A percentile compares a stretch with the other conserved stretches of the same genome.
Conservation (phyloP, 1,140 invertebrate species). For the Drosophila nasuta region DNA sequence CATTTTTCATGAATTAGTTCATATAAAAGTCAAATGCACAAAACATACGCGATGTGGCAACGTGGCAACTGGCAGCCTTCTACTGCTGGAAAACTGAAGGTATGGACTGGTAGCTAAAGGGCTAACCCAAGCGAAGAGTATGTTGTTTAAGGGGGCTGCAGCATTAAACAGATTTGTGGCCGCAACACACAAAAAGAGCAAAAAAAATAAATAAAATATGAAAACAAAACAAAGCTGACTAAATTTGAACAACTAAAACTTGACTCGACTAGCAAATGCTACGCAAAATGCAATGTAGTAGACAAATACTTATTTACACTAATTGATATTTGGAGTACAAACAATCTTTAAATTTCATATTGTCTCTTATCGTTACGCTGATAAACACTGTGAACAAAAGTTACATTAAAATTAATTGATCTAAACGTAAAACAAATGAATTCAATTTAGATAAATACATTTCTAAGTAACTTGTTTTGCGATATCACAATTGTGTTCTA, state of each 20-base stretch:
- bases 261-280: slow-evolving; percentile 4
- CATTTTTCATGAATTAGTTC: slow-evolving; percentile 83
- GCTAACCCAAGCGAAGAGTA: slow-evolving; percentile 19
- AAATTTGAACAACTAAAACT: slow-evolving; percentile 3
- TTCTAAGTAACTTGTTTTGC: neutral
- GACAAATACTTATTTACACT: neutral
- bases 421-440: neutral
- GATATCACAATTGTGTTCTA: neutral
- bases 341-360: too few relatives aligned
- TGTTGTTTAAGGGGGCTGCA: slow-evolving; percentile 7
- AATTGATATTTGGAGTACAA: too few relatives aligned
- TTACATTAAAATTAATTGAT: neutral
- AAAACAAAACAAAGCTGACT: slow-evolving; percentile 13
- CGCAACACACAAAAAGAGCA: slow-evolving; percentile 54
- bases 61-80: slow-evolving; percentile 41
- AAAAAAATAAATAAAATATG: slow-evolving; percentile 22
- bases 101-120: slow-evolving; percentile 5
- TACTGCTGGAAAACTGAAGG: neutral
- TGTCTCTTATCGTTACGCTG: too few relatives aligned
- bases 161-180: slow-evolving; percentile 75
- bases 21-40: slow-evolving; percentile 82
- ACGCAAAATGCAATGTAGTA: neutral
- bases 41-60: slow-evolving; percentile 41
- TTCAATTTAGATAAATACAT: neutral
- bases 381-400: neutral